Evolutionary conservation across 2,113 vertebrate species (phyloP).

Genomic region (Rhea americana): DNA sequence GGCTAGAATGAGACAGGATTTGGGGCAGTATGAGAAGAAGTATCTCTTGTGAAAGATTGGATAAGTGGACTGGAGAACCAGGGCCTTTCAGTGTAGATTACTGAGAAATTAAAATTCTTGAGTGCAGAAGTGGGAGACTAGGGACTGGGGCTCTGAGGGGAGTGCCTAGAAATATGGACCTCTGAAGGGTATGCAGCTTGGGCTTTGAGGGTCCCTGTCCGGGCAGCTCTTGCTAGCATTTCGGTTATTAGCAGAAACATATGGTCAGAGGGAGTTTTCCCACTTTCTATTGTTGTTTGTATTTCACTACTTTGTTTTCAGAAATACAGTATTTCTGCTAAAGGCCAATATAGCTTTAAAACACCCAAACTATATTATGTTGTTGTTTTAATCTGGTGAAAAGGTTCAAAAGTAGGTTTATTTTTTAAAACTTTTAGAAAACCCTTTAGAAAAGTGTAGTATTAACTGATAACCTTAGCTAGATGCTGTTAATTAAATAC

Average conservation of each 20-base stretch:
- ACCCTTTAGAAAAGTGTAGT: background rate
- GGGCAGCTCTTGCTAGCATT: background rate
- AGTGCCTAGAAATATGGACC: background rate
- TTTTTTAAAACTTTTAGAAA: background rate
- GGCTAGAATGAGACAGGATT: background rate
- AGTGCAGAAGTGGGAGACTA: background rate
- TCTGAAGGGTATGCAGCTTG: background rate
- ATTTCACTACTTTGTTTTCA: background rate
- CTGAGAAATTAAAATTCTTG: background rate
- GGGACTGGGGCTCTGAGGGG: background rate
- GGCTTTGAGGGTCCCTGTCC: background rate
- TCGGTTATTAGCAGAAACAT: background rate
- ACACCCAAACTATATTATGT: background rate
- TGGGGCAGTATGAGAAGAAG: background rate
- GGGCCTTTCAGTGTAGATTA: accelerated
- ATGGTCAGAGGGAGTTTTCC: background rate
- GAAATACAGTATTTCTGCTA: background rate
- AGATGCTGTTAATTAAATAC: background rate
- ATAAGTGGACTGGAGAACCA: background rate
- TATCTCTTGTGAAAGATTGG: background rate
- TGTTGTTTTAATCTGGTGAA: background rate
- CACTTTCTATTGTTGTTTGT: background rate
- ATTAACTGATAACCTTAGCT: background rate
- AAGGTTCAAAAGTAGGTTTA: background rate
- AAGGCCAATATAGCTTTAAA: background rate